These are phyloP conservation scores for Aptenodytes patagonicus DNA, from an alignment of 2,113 vertebrate genomes.

Conservation along the genomic window DNA sequence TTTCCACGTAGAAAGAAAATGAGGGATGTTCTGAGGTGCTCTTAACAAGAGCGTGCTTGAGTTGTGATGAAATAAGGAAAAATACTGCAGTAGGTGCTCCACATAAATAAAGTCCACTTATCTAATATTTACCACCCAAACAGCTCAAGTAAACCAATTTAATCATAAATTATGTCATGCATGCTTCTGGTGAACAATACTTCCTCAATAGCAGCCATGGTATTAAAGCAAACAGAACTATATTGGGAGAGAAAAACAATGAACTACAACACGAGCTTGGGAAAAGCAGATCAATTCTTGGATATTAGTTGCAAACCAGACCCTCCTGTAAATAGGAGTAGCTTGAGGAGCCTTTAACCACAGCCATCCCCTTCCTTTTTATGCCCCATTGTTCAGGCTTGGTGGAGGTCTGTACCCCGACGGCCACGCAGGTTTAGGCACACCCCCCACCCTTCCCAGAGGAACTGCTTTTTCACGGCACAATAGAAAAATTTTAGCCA, in stretches of 20 bases:
- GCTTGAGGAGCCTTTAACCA: not conserved
- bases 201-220: not conserved
- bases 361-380: not conserved
- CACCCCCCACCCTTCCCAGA: not conserved
- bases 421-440: not conserved
- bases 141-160: not conserved
- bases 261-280: not conserved
- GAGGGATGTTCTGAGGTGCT: not conserved
- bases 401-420: not conserved
- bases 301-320: not conserved
- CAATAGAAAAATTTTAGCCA: not conserved
- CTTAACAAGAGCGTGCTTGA: not conserved
- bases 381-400: not conserved
- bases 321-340: not conserved
- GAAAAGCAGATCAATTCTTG: not conserved
- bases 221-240: constrained; percentile 15
- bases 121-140: not conserved
- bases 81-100: not conserved
- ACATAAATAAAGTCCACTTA: not conserved
- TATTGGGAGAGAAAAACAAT: not conserved
- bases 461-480: not conserved
- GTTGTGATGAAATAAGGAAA: not conserved
- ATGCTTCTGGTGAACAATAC: not conserved
- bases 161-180: not conserved
- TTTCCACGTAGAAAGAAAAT: not conserved